These are phyloP conservation scores for Tonatia bakeri DNA, from an alignment of 2,113 vertebrate species.

Conservation along the genomic window DNA sequence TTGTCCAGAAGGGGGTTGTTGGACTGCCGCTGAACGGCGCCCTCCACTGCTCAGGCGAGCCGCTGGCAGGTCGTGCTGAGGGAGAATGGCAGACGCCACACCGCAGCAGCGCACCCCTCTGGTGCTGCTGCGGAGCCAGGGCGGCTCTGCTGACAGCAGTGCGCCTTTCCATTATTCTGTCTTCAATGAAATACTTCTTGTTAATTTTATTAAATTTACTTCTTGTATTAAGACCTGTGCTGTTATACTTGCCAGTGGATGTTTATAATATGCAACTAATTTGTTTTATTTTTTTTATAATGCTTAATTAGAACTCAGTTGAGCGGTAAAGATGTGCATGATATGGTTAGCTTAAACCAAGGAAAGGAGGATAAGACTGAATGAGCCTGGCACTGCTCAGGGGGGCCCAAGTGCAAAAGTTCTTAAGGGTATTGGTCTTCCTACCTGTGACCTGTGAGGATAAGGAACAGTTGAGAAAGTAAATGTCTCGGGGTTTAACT, in stretches of 20 bases:
- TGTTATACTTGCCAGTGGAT: conserved; percentile 72
- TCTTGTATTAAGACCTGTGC: conserved; percentile 72
- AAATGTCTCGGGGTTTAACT: not conserved
- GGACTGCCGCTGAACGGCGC: not conserved
- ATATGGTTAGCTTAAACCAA: conserved; percentile 42
- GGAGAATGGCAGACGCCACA: accelerated
- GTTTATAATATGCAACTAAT: conserved; percentile 72
- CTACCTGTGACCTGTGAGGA: not conserved
- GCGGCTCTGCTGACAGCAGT: conserved; percentile 69
- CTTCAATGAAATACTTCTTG: conserved; percentile 72
- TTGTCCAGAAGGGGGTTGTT: not conserved
- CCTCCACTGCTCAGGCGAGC: not conserved
- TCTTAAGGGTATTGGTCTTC: not conserved
- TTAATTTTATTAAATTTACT: conserved; percentile 76
- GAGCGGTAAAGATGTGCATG: conserved; percentile 51
- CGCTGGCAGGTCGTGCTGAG: accelerated
- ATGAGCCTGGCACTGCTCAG: not conserved
- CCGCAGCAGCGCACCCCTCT: not conserved
- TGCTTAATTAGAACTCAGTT: conserved; percentile 74
- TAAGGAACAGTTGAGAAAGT: not conserved
- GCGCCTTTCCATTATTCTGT: conserved; percentile 78
- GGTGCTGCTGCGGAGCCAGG: not conserved
- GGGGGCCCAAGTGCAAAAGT: not conserved
- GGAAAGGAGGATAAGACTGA: not conserved
- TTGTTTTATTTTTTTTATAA: conserved; percentile 74